These are phyloP conservation scores for Mesochorus sp. DNA, from an alignment of 2,888 invertebrate species.

Conservation along the genomic window DNA sequence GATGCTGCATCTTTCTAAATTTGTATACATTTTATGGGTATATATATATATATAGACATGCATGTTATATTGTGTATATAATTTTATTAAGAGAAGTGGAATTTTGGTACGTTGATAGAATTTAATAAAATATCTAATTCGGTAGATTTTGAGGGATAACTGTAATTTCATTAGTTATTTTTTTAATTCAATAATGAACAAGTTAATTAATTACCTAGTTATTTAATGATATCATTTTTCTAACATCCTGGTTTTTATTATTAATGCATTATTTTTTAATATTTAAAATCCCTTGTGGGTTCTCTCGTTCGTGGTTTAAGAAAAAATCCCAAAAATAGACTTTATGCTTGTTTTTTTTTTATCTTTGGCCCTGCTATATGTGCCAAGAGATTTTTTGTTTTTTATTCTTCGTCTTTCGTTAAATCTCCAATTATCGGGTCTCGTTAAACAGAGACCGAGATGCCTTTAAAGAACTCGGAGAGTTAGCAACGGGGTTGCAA, in stretches of 20 bases:
- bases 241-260: too few species aligned
- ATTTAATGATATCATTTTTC: too few species aligned
- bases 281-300: conserved; percentile 39
- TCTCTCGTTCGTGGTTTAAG: conserved; percentile 39
- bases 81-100: too few species aligned
- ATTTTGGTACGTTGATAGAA: too few species aligned
- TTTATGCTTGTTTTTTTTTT: conserved; percentile 56
- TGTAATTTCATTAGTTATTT: too few species aligned
- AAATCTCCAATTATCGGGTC: conserved; percentile 72
- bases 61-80: background rate
- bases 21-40: background rate
- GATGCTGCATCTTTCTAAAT: conserved; percentile 47
- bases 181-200: too few species aligned
- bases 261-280: too few species aligned
- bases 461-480: conserved; percentile 66
- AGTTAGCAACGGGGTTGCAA: conserved; percentile 46
- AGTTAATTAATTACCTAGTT: too few species aligned
- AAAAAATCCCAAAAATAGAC: conserved; percentile 46
- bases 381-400: conserved; percentile 16
- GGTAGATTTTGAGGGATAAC: too few species aligned
- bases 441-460: conserved; percentile 69
- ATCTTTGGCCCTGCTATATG: conserved; percentile 6
- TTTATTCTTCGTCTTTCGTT: conserved; percentile 53
- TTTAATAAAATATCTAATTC: too few species aligned
- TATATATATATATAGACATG: background rate